phyloP scores from a whole-genome alignment of 2,888 invertebrate genomes.

The Sesia bembeciformis region DNA sequence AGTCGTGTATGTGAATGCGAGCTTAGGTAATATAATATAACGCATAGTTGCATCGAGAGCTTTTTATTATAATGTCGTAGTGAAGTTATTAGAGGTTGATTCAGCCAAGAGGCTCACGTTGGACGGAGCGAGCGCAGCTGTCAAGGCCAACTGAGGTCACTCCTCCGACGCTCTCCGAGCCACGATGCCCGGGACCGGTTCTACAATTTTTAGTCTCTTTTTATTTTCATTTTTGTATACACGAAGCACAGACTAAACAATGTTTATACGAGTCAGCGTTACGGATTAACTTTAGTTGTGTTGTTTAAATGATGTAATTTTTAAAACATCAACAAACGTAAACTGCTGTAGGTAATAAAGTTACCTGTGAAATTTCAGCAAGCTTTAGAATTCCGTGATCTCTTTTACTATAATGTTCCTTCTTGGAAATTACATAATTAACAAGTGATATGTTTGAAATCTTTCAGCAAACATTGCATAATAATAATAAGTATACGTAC shows the following conservation, averaged over 20 bases:
- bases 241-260: conserved; percentile 68
- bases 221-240: conserved; percentile 72
- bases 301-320: too few species aligned
- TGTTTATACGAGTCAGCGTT: conserved; percentile 66
- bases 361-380: too few species aligned
- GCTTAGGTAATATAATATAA: conserved; percentile 21
- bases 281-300: conserved; percentile 57
- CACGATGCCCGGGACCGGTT: conserved; percentile 68
- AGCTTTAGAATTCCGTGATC: too few species aligned
- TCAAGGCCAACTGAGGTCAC: conserved; percentile 73
- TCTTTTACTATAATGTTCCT: too few species aligned
- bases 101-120: conserved; percentile 51
- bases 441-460: too few species aligned
- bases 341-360: too few species aligned
- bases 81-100: conserved; percentile 68
- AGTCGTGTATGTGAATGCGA: neutral
- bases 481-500: too few species aligned
- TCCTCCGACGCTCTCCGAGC: conserved; percentile 69
- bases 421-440: too few species aligned
- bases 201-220: conserved; percentile 71
- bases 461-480: too few species aligned
- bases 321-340: too few species aligned
- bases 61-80: conserved; percentile 56
- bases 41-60: conserved; percentile 57
- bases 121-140: conserved; percentile 63